Percentiles rank a stretch among this genome's conserved stretches.
Evolutionary conservation across 1,140 invertebrate species (phyloP).

Genomic region (Akabosia matsudoensis): DNA sequence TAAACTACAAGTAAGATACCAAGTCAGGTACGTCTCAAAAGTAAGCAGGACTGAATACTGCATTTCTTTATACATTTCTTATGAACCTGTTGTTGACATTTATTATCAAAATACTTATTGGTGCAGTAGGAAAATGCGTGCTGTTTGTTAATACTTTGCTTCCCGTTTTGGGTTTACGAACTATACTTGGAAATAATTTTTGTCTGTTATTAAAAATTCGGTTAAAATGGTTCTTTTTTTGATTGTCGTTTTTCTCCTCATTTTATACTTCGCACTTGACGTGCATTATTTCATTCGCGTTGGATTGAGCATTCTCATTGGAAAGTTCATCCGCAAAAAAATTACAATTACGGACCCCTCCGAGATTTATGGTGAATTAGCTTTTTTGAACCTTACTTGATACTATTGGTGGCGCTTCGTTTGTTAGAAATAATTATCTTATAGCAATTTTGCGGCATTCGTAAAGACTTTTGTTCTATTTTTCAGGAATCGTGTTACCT

Average conservation of each 20-base stretch:
- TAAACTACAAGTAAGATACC: too few relatives aligned
- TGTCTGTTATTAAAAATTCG: background rate
- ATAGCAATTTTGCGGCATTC: too few relatives aligned
- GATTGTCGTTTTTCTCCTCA: conserved; percentile 55
- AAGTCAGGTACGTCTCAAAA: too few relatives aligned
- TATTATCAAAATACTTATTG: too few relatives aligned
- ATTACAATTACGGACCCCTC: conserved; percentile 64
- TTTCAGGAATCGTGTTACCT: conserved; percentile 68
- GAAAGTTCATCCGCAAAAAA: conserved; percentile 61
- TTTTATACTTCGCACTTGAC: conserved; percentile 60
- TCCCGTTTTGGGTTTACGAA: too few relatives aligned
- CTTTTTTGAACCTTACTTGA: background rate
- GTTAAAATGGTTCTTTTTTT: conserved; percentile 45
- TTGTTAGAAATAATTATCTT: background rate
- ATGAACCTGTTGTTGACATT: too few relatives aligned
- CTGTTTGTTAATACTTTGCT: too few relatives aligned
- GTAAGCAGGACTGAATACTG: too few relatives aligned
- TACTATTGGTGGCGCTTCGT: too few relatives aligned
- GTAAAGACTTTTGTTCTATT: background rate
- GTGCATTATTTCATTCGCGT: conserved; percentile 67
- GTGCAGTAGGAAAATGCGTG: too few relatives aligned
- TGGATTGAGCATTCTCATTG: conserved; percentile 60
- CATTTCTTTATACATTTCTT: too few relatives aligned
- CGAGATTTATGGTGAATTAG: conserved; percentile 58
- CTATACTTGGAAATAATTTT: too few relatives aligned